Evolutionary conservation across 2,113 vertebrate genomes (phyloP), one percentile per base, ranked within the genome.

Genomic region (Bufo bufo): DNA sequence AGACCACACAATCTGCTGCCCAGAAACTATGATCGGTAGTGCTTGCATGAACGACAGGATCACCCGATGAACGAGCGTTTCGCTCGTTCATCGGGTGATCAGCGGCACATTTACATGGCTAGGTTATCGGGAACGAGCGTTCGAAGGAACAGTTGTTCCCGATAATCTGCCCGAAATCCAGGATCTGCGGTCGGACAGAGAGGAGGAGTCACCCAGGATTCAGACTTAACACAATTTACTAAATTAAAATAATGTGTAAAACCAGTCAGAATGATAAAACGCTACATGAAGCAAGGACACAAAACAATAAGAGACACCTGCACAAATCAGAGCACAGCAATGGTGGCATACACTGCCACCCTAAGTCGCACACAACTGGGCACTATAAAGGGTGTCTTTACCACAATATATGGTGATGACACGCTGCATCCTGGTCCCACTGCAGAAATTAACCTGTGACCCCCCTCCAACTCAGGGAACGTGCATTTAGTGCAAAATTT

Each of bases 211-310:
- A 61, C 56, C 13, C 9, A 59, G 10, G 13, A 59, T 8, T 33
- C 65, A 69, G 65, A 69, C 65, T 69, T 17, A 69, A n/a, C n/a
- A 8, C n/a, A n/a, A 69, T 69, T 69, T 69, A 69, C 65, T 69
- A 69, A 33, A 69, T 69, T 69, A 69, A 69, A 69, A 69, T 69
- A 72, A 72, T 72, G 45, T 6, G 14, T 72, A 72, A 72, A 72
- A 72, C 4, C 69, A 72, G 43, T 6, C 69, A 72, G 20, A 45
- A 45, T 4, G 7, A 45, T 72, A 72, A 72, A 72, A 72, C 33
- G 2, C 69, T 45, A 45, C 23, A 72, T 61, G 16, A 61, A 61
- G 33, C 23, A 6, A 72, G 33, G 69, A 72, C 43, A 45, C 33
- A 72, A 6, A 14, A 45, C 16, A 45, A 72, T 45, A 72, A 4